Base-by-base conservation (phyloP, 2,888 invertebrate species). In the Neoaliturus tenellus region DNA sequence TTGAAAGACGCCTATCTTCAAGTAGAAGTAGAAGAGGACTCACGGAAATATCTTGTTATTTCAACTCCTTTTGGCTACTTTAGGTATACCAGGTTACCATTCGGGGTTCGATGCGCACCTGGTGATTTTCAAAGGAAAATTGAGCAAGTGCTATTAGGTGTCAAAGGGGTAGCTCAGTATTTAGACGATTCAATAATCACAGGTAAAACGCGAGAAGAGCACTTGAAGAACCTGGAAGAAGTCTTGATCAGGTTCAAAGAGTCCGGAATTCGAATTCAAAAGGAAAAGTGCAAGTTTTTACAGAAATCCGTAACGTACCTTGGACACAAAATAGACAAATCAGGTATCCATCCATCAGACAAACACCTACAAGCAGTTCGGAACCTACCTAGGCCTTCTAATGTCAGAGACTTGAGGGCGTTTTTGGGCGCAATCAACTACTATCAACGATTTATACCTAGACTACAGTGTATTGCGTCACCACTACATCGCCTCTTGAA, bases 41-140 rank as follows among this genome's bases (percentile, higher is more conserved):
- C 82, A 8, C 6, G 33, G 39, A 80, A 81, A 39, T 81, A 81
- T 78, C 23, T 81, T 35, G 71, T 81, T 28, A 81, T 81, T 20
- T 33, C 82, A 17, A 81, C 71, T 17, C 10, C 31, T 6, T n/a
- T n/a, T n/a, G 10, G 58, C 10, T 14, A 58, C 35, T 35, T 35
- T 10, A 35, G 35, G 10, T 35, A 35, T 10, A 35, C 35, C 10
- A 35, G 35, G 10, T 4, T 35, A 35, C 35, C 35, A 10, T 35
- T 35, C 35, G 35, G 35, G 10, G 35, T 35, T 35, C 35, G 35
- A 35, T 35, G 35, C 10, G 35, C 35, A 35, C 35, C 35, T 35
- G 35, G 35, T 35, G 35, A 35, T 8, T 58, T 58, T 58, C 58
- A 58, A 20, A 58, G 20, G 58, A n/a, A 58, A 58, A 58, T 71